These are phyloP conservation scores for Gymnocephalus cernua DNA, from an alignment of 2,113 vertebrate genomes.

Conservation along the genomic window DNA sequence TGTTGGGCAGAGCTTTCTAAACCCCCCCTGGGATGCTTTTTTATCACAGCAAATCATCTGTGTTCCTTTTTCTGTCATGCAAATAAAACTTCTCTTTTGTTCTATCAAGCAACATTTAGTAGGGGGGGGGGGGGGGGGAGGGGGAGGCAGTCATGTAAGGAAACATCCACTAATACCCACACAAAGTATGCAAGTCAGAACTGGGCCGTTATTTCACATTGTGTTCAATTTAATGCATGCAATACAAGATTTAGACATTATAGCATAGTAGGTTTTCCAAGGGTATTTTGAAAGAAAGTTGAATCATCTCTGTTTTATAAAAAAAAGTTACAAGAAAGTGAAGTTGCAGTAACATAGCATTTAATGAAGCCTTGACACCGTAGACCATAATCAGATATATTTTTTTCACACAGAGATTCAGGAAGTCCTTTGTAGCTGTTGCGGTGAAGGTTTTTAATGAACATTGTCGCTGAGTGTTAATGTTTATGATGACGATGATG, in stretches of 20 bases:
- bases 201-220: background rate
- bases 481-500: too few relatives aligned
- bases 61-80: conserved; percentile 55
- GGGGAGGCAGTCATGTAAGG: too few relatives aligned
- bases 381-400: background rate
- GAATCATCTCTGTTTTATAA: background rate
- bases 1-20: conserved; percentile 24
- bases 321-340: background rate
- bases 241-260: background rate
- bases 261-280: background rate
- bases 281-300: background rate
- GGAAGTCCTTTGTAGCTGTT: too few relatives aligned
- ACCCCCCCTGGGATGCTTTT: conserved; percentile 8
- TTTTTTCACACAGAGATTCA: too few relatives aligned
- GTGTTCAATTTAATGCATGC: background rate
- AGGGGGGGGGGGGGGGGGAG: too few relatives aligned
- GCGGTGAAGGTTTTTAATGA: too few relatives aligned
- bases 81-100: conserved; percentile 64
- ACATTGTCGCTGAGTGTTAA: too few relatives aligned
- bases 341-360: background rate
- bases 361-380: background rate
- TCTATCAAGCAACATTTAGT: background rate
- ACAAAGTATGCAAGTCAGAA: background rate
- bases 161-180: conserved; percentile 17
- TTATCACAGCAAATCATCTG: conserved; percentile 43